Conservation (phyloP, 1,140 invertebrate genomes). For the Hestina assimilis region DNA sequence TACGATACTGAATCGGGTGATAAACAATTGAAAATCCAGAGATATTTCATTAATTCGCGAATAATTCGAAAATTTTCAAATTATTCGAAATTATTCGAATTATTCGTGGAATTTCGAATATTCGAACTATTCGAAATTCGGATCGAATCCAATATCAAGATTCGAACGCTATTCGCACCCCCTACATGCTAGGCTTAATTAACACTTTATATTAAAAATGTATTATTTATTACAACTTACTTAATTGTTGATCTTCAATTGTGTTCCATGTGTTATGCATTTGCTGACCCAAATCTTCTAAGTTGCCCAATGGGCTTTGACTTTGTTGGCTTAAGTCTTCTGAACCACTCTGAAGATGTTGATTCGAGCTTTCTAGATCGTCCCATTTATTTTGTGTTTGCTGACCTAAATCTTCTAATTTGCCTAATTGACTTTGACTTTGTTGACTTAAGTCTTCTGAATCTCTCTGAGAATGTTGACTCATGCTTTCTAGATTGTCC, state of each 20-base stretch:
- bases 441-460: slow-evolving; percentile 42
- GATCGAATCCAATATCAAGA: too few relatives aligned
- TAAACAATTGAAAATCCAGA: too few relatives aligned
- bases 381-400: slow-evolving; percentile 41
- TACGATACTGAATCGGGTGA: too few relatives aligned
- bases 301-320: slow-evolving; percentile 29
- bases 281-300: slow-evolving; percentile 37
- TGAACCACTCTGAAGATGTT: too few relatives aligned
- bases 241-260: background rate
- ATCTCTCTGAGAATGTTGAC: slow-evolving; percentile 34
- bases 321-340: slow-evolving; percentile 42
- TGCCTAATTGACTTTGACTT: slow-evolving; percentile 37
- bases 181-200: too few relatives aligned
- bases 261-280: background rate
- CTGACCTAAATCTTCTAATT: slow-evolving; percentile 44
- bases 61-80: too few relatives aligned
- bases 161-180: too few relatives aligned
- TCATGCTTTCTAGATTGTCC: slow-evolving; percentile 38
- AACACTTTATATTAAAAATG: too few relatives aligned
- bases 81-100: too few relatives aligned
- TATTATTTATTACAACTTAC: slow-evolving; percentile 6
- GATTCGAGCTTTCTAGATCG: background rate
- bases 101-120: too few relatives aligned
- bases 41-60: too few relatives aligned
- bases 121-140: too few relatives aligned